Percentiles rank a stretch among this genome's conserved stretches.
Evolutionary conservation across 2,888 invertebrate species (phyloP).

Genomic region (Syrphus vitripennis): DNA sequence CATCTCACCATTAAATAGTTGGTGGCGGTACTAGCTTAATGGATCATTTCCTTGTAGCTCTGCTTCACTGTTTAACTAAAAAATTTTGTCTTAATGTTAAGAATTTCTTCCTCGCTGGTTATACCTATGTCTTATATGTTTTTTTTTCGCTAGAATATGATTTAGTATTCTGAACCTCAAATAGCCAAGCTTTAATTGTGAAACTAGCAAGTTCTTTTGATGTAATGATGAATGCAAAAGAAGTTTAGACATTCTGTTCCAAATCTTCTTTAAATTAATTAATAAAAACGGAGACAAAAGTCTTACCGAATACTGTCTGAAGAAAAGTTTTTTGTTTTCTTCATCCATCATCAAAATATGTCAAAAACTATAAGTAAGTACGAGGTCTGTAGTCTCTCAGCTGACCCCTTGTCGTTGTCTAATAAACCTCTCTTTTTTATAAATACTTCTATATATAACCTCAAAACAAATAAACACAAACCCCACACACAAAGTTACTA

Average conservation of each 20-base stretch:
- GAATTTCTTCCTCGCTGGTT: too few species aligned
- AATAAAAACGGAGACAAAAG: neutral
- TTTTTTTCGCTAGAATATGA: too few species aligned
- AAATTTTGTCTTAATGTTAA: too few species aligned
- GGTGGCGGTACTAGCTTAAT: too few species aligned
- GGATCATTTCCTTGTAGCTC: too few species aligned
- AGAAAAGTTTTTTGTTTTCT: neutral
- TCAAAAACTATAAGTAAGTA: neutral
- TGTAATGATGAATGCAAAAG: neutral
- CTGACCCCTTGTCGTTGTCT: constrained; percentile 2
- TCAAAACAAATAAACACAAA: constrained; percentile 4
- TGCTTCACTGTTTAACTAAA: too few species aligned
- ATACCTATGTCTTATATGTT: too few species aligned
- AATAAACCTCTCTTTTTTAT: neutral
- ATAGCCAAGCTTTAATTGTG: too few species aligned
- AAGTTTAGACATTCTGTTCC: neutral
- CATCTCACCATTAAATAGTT: too few species aligned
- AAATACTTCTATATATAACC: neutral
- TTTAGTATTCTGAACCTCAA: too few species aligned
- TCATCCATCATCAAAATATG: constrained; percentile 10
- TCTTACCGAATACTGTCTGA: neutral
- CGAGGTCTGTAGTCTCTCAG: neutral
- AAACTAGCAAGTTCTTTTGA: too few species aligned
- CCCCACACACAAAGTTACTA: neutral
- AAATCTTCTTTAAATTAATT: neutral